Conservation (phyloP, 1,140 invertebrate species). For the Steinernema feltiae region DNA sequence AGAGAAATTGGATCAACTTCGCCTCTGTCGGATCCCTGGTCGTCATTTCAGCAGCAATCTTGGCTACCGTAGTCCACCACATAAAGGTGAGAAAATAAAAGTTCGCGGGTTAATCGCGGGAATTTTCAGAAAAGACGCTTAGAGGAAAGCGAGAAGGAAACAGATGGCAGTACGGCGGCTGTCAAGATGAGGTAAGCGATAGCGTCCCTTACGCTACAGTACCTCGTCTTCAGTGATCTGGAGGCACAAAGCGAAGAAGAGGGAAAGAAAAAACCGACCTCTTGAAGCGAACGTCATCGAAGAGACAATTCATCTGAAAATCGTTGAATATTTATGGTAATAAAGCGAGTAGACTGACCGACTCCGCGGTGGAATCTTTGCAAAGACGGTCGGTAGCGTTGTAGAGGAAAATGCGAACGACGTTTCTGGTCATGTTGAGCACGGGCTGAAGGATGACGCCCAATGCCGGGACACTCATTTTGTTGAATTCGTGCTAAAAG, state of each 20-base stretch:
- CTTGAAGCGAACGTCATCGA: slow-evolving; percentile 26
- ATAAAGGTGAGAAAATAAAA: background rate
- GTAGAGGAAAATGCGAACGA: slow-evolving; percentile 30
- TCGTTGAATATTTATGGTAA: background rate
- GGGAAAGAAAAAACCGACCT: slow-evolving; percentile 20
- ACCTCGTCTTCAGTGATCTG: background rate
- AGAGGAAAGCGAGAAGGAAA: background rate
- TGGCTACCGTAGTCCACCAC: background rate
- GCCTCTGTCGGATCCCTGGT: background rate
- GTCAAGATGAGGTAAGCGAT: slow-evolving; percentile 3
- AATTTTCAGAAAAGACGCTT: background rate
- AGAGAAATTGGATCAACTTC: background rate
- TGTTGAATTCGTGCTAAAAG: slow-evolving; percentile 45
- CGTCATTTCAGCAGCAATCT: background rate
- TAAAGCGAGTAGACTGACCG: slow-evolving; percentile 20
- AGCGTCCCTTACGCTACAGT: no score
- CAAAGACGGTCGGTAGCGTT: slow-evolving; percentile 20
- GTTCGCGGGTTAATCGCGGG: background rate
- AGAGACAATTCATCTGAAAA: slow-evolving; percentile 30
- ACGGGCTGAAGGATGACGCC: slow-evolving; percentile 43
- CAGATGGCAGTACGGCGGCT: background rate
- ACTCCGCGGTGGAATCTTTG: slow-evolving; percentile 11
- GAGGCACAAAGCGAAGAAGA: background rate
- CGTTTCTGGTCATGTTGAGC: slow-evolving; percentile 34
- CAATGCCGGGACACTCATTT: slow-evolving; percentile 43